Evolutionary conservation across 2,113 vertebrate species (phyloP), one percentile per base, ranked within the genome.

Genomic region (Lepus europaeus): DNA sequence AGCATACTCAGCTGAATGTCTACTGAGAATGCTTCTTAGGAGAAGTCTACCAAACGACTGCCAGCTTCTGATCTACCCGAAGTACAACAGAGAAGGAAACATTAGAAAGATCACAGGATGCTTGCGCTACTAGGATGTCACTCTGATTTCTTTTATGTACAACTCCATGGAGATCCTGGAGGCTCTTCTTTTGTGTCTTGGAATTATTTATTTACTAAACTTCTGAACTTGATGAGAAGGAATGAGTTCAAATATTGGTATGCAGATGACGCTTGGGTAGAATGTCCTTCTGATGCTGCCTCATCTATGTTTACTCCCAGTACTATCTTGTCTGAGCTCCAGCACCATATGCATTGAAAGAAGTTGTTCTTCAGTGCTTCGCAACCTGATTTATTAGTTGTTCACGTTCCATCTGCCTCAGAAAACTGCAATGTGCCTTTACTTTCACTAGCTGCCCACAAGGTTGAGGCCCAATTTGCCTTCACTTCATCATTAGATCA

Each of bases 361-460:
- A 97, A 98, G 97, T 95, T 96, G 93, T 97, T 98, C 97, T 96
- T 97, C 96, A 97, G 89, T 98, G 97, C 98, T 98, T 98, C 97
- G 97, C 98, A 98, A 97, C 95, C 98, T 98, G 97, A 98, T 98
- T 98, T 97, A 98, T 98, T 98, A 98, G 97, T 95, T 97, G 93
- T 97, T 98, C 98, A 95, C 97, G 96, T 96, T 98, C 97, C 97
- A 97, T 97, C 97, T 98, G 98, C 96, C 95, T 96, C 78, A 81
- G 97, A 95, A 97, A 96, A 82, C 96, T 9, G 93, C 92, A 70
- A 53, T 4, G n/a, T 91, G 94, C 94, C 94, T 98, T 61, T 56
- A 56, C 77, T 97, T 93, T 80, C 96, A 72, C 76, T 90, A 93
- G 73, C 79, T 70, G 85, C 81, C 90, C 93, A 70, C 96, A 97